These are phyloP conservation scores for Thryonomys swinderianus DNA, from an alignment of 2,113 vertebrate species.

Conservation along the genomic window DNA sequence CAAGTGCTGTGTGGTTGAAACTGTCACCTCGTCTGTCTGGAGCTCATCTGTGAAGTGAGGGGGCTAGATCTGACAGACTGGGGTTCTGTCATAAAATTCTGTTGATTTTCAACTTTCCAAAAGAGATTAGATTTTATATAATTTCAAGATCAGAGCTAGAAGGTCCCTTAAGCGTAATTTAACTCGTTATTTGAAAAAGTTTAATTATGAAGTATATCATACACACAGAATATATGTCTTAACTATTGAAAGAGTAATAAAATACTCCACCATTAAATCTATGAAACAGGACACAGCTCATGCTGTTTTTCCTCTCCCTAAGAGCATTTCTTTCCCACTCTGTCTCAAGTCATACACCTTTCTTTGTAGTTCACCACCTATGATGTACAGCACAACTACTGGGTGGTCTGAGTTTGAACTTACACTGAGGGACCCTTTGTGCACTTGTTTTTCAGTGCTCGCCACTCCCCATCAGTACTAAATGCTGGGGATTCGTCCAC, in stretches of 20 bases:
- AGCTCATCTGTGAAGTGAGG: constrained; percentile 13
- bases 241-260: neutral
- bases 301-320: neutral
- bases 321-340: neutral
- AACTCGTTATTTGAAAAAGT: constrained; percentile 46
- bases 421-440: neutral
- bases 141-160: constrained; percentile 37
- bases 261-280: neutral
- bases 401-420: neutral
- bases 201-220: neutral
- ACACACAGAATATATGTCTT: neutral
- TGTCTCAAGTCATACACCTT: neutral
- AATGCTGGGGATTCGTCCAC: neutral
- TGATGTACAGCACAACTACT: neutral
- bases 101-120: constrained; percentile 14
- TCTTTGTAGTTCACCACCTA: neutral
- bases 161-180: neutral
- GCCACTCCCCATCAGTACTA: neutral
- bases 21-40: neutral
- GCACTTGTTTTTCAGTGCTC: neutral
- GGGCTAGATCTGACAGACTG: neutral
- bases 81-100: neutral
- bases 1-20: neutral
- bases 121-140: neutral
- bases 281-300: neutral